A percentile compares a stretch with the other conserved stretches of the same genome.
phyloP scores from a whole-genome alignment of 2,888 invertebrate species.

The Tinea pellionella region DNA sequence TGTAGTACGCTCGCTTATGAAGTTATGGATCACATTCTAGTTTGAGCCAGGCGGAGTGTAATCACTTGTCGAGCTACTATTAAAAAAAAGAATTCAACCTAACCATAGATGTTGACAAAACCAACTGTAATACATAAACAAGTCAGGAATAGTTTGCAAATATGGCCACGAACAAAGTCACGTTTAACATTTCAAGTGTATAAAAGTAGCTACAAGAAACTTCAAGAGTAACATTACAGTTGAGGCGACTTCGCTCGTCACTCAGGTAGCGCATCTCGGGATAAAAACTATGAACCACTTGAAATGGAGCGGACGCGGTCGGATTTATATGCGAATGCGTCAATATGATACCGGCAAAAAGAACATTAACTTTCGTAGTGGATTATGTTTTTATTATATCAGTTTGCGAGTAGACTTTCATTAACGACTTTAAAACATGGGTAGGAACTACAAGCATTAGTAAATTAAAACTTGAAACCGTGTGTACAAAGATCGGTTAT shows the following conservation, averaged over 20 bases:
- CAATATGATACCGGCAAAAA: not conserved
- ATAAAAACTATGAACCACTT: constrained; percentile 59
- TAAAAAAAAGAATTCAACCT: not conserved
- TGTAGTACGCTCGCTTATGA: too few species aligned
- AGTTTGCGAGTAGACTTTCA: too few species aligned
- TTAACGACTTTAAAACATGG: too few species aligned
- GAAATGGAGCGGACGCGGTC: constrained; percentile 48
- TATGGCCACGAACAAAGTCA: constrained; percentile 10
- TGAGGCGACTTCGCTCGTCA: constrained; percentile 21
- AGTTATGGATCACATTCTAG: too few species aligned
- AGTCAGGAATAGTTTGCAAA: constrained; percentile 10
- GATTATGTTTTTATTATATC: not conserved
- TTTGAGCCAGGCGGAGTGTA: too few species aligned
- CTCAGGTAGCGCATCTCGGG: constrained; percentile 55
- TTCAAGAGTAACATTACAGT: not conserved
- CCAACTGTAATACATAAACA: not conserved
- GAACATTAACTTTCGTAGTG: not conserved
- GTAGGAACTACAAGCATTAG: not conserved
- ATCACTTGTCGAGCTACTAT: too few species aligned
- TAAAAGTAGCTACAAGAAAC: not conserved
- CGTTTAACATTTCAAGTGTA: constrained; percentile 2
- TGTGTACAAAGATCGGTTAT: not conserved
- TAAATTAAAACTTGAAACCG: not conserved
- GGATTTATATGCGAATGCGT: not conserved
- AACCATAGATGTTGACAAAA: constrained; percentile 5